Evolutionary conservation across 1,140 invertebrate genomes (phyloP), one percentile per base, ranked within the genome.

Genomic region (Drosophila lini): DNA sequence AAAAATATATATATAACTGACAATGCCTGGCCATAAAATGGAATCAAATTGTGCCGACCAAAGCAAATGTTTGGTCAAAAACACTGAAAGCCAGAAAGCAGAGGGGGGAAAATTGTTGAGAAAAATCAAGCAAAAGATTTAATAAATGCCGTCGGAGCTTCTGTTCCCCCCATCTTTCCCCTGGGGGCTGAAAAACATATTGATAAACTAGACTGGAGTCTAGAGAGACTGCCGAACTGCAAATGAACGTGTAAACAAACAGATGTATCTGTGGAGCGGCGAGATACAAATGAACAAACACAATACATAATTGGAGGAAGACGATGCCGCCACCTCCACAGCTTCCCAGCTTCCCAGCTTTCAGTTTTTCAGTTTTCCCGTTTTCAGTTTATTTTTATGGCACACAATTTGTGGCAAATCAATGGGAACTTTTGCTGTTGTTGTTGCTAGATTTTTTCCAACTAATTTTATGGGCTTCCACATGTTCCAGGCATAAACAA

Each of bases 331-430:
- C 22, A 6, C 9, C 16, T 16, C 10, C 6, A 6, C 52, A 41
- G n/a, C 25, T 47, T 50, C 11, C 57, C 52, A 41, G n/a, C 25
- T 47, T 50, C 11, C 57, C 68, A 64, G 67, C 3, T n/a, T 53
- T 36, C 68, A 64, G 67, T 4, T n/a, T 53, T 36, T 19, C 50
- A 36, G 50, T 9, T 53, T 74, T 56, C 58, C 10, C 50, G 34
- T 32, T 36, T 59, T 60, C 45, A 75, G 82, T 82, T 85, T 85
- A 76, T 86, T 86, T 86, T 83, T 89, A 84, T 88, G 55, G 63
- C 80, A 50, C 81, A 85, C 84, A 89, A 84, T 78, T 89, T 89
- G 84, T 80, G 84, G 84, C 84, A 89, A 88, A 88, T 88, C 84
- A 88, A 88, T 88, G 78, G 77, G 70, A 83, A 80, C 31, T 71